Conservation (phyloP, 2,888 invertebrate species). For the Tipula helvola region DNA sequence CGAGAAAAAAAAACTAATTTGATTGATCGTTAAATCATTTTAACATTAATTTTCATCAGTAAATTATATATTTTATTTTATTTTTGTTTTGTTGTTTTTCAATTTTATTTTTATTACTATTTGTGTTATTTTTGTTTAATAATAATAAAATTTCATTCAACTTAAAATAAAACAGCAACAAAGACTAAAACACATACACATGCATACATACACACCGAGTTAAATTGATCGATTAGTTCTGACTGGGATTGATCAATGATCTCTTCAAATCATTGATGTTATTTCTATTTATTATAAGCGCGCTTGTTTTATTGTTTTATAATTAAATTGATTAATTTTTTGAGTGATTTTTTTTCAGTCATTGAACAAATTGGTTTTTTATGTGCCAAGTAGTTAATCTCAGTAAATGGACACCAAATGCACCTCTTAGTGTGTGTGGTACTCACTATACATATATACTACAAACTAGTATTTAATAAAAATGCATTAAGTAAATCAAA, state of each 20-base stretch:
- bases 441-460: not conserved
- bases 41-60: conserved; percentile 4
- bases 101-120: not conserved
- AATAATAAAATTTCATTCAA: not conserved
- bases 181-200: not conserved
- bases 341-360: not conserved
- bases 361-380: not conserved
- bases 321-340: not conserved
- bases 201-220: not conserved
- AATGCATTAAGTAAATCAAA: not conserved
- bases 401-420: not conserved
- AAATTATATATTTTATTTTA: not conserved
- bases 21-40: conserved; percentile 4
- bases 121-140: not conserved
- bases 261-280: not conserved
- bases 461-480: not conserved
- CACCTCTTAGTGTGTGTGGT: not conserved
- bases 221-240: conserved; percentile 4
- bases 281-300: not conserved
- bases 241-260: not conserved
- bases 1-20: not conserved
- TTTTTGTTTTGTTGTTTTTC: not conserved
- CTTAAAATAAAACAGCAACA: not conserved
- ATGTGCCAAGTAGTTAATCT: not conserved
- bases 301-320: not conserved